phyloP scores from a whole-genome alignment of 2,113 vertebrate species.

The Lichenostomus cassidix region DNA sequence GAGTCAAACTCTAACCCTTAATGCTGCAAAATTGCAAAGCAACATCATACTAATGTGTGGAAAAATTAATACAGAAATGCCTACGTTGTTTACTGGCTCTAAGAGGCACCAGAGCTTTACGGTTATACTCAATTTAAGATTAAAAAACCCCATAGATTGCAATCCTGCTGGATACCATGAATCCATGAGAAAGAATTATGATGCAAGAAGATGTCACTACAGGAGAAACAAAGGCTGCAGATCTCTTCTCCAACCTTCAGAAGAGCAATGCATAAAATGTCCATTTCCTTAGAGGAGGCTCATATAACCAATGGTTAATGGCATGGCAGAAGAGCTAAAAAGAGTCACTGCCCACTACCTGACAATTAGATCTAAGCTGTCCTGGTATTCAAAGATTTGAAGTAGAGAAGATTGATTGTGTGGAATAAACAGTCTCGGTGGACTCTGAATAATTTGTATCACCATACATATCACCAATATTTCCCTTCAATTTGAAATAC shows the following conservation, averaged over 20 bases:
- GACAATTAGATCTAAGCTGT: not conserved
- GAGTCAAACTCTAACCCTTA: not conserved
- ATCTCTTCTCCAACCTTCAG: not conserved
- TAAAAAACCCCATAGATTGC: not conserved
- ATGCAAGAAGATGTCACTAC: not conserved
- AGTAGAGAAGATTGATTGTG: not conserved
- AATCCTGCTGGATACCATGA: not conserved
- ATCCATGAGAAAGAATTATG: not conserved
- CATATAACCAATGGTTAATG: not conserved
- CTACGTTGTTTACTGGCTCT: not conserved
- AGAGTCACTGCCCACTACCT: not conserved
- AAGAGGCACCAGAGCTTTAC: not conserved
- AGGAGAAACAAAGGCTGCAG: not conserved
- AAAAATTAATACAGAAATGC: not conserved
- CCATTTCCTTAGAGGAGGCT: not conserved
- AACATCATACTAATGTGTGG: not conserved
- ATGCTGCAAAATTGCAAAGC: not conserved
- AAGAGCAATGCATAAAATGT: not conserved
- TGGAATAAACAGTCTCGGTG: not conserved
- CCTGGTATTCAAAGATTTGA: not conserved
- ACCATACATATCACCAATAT: not conserved
- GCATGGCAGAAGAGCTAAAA: not conserved
- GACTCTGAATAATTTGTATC: not conserved
- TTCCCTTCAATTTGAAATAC: not conserved
- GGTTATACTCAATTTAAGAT: not conserved